Percentiles rank a stretch among this genome's conserved stretches.
Conservation (phyloP, 2,797 vertebrate species). For the Threskiornis aethiopicus region DNA sequence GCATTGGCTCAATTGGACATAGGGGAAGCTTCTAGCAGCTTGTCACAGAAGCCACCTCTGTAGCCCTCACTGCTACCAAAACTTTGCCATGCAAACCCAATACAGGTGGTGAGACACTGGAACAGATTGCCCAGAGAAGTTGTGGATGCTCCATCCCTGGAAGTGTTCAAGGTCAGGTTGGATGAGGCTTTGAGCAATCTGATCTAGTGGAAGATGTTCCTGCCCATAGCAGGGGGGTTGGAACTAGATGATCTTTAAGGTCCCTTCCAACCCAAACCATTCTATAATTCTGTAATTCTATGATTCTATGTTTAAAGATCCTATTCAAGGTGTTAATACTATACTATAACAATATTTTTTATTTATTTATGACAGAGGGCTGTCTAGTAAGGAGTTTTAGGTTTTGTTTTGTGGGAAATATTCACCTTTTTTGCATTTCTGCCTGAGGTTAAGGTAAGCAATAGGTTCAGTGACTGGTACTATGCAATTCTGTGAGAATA, state of each 20-base stretch:
- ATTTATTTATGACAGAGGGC: not conserved
- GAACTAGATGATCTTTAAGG: not conserved
- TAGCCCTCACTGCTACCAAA: no score
- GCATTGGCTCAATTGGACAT: no score
- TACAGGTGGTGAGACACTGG: not conserved
- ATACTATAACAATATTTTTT: not conserved
- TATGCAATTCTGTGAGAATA: not conserved
- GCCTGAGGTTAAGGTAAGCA: not conserved
- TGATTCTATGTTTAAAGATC: not conserved
- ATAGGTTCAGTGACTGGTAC: not conserved
- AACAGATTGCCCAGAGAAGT: not conserved
- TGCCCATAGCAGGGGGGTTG: fast-evolving
- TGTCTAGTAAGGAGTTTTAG: not conserved
- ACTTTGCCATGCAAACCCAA: no score
- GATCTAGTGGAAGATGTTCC: not conserved
- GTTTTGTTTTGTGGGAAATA: not conserved
- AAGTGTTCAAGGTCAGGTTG: not conserved
- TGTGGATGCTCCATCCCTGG: not conserved
- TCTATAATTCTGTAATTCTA: not conserved
- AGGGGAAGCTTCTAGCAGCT: no score
- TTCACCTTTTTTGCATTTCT: not conserved
- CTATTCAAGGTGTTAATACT: not conserved
- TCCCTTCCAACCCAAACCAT: not conserved
- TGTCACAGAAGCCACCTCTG: no score
- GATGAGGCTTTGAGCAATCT: not conserved